These are phyloP conservation scores for Danio kyathit DNA, from an alignment of 2,797 vertebrate genomes.

Conservation along the genomic window DNA sequence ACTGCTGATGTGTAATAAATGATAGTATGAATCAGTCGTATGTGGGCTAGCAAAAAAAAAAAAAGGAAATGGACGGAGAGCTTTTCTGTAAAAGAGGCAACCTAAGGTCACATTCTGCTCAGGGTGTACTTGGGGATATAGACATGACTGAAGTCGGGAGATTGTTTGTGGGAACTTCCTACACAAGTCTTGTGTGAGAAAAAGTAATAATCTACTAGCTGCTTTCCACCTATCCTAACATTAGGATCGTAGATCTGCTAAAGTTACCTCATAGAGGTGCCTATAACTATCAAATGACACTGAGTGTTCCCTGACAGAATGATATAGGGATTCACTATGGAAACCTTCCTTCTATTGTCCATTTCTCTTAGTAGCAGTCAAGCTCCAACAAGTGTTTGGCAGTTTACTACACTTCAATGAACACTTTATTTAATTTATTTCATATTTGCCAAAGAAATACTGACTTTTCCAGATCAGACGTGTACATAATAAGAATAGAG, in stretches of 20 bases:
- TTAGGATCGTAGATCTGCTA: slow-evolving; percentile 22
- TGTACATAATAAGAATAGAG: background rate
- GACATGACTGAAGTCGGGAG: slow-evolving; percentile 72
- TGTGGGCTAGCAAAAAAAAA: slow-evolving; percentile 10
- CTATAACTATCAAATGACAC: slow-evolving; percentile 46
- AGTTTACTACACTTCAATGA: slow-evolving; percentile 38
- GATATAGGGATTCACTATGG: slow-evolving; percentile 57
- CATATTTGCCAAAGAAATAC: slow-evolving; percentile 41
- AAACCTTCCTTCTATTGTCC: slow-evolving; percentile 61
- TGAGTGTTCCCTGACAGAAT: slow-evolving; percentile 52
- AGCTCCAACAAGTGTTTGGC: slow-evolving; percentile 64
- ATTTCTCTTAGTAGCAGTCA: slow-evolving; percentile 62
- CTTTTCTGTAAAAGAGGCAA: slow-evolving; percentile 64
- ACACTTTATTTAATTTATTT: slow-evolving; percentile 27
- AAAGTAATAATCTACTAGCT: slow-evolving; percentile 24
- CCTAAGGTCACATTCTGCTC: slow-evolving; percentile 76
- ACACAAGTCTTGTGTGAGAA: slow-evolving; percentile 60
- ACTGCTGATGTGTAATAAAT: slow-evolving; percentile 17
- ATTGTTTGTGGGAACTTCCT: slow-evolving; percentile 64
- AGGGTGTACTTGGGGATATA: slow-evolving; percentile 65
- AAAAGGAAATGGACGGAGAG: background rate
- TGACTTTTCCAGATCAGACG: background rate
- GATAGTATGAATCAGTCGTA: background rate
- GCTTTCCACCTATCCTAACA: background rate
- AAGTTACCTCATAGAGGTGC: slow-evolving; percentile 9